A percentile compares a stretch with the other conserved stretches of the same genome.
Evolutionary conservation across 2,888 invertebrate species (phyloP).

Genomic region (Erebia aethiops): DNA sequence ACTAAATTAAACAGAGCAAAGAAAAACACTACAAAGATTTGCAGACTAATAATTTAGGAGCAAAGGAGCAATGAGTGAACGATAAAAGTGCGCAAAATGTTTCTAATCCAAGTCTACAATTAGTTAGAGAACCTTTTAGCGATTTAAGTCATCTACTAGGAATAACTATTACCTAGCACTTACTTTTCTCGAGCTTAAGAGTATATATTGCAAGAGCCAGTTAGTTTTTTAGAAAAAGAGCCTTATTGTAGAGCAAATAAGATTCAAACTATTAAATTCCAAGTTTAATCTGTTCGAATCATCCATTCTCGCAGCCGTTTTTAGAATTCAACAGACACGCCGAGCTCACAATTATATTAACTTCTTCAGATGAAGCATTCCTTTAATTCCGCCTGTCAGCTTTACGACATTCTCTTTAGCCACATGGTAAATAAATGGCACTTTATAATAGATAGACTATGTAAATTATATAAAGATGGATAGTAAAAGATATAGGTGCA

Average conservation of each 20-base stretch:
- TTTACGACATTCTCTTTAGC: slow-evolving; percentile 35
- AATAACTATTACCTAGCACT: slow-evolving; percentile 5
- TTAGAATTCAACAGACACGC: slow-evolving; percentile 51
- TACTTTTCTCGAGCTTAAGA: slow-evolving; percentile 3
- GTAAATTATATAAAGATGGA: background rate
- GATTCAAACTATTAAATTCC: background rate
- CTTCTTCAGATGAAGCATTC: slow-evolving; percentile 35
- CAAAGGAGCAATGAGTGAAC: no score
- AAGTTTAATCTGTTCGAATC: slow-evolving; percentile 2
- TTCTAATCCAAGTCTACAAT: background rate
- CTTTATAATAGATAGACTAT: slow-evolving; percentile 10
- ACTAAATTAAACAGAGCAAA: no score
- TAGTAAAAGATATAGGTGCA: background rate
- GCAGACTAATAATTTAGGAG: background rate
- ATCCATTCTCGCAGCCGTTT: slow-evolving; percentile 50
- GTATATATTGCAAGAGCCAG: background rate
- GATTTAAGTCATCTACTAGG: background rate
- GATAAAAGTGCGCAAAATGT: background rate
- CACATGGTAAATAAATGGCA: slow-evolving; percentile 20
- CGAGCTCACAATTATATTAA: slow-evolving; percentile 40
- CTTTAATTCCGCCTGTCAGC: slow-evolving; percentile 24
- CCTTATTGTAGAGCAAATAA: background rate
- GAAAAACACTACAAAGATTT: no score
- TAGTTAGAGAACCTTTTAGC: background rate
- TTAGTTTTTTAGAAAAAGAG: background rate